Base-by-base conservation (phyloP, 2,888 invertebrate genomes). In the Limnephilus auricula region DNA sequence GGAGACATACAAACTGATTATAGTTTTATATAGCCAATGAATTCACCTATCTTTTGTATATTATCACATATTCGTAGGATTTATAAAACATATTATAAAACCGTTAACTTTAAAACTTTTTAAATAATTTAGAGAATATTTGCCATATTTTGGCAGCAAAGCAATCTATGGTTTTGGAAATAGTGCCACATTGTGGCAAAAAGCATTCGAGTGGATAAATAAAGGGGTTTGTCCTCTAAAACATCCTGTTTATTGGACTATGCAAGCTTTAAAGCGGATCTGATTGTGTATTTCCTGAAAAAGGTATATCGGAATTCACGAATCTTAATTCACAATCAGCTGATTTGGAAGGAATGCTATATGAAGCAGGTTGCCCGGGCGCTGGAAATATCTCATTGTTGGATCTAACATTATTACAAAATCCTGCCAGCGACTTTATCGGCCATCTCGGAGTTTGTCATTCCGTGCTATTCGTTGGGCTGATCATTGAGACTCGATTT, bases 311-410 rank as follows among this genome's bases (percentile, higher is more conserved):
- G 34, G 83, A 25, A 34, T 83, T 83, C 83, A 9, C 15, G 18
- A 40, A 86, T 86, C 86, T 86, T 86, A 86, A 86, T 86, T 86
- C 86, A 32, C 86, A 45, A 86, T 86, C 86, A 50, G 45, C 45
- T 50, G 86, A 86, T 86, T 86, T 18, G 86, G 40, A 86, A 31
- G 86, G 86, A 86, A 86, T 86, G 86, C 50, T 18, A 45, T 45
- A 50, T 50, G 31, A 30, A 86, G 86, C 86, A 65, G 86, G 86
- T 86, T 50, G 50, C 65, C 30, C 31, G 45, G 50, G 50, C 30
- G 31, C 50, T 85, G 30, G 18, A 32, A 50, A 31, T 65, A 86
- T 86, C 86, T n/a, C 45, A 32, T 50, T 45, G 45, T 65, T 31
- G 45, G 10, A 86, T 86, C 86, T 45, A 30, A 15, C n/a, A 12